phyloP scores from a whole-genome alignment of 1,140 invertebrate species.

The Diabrotica virgifera region DNA sequence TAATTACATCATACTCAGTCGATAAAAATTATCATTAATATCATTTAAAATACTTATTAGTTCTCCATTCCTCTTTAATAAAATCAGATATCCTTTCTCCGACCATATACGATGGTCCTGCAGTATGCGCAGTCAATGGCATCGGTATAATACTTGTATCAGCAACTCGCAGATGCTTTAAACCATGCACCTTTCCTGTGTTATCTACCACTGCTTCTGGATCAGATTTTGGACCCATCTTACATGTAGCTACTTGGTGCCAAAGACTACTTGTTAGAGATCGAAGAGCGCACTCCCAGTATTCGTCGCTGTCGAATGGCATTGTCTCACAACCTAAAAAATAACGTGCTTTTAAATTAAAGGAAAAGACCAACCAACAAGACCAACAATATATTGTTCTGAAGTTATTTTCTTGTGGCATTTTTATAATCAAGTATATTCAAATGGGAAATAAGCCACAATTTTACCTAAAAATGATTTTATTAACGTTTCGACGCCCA shows the following conservation, averaged over 20 bases:
- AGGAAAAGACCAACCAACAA: neutral
- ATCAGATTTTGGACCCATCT: conserved; percentile 58
- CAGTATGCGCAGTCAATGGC: conserved; percentile 69
- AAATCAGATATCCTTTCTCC: conserved; percentile 82
- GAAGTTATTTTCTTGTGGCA: too few species aligned
- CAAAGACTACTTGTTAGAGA: conserved; percentile 55
- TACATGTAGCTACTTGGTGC: conserved; percentile 59
- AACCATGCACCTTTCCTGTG: conserved; percentile 52
- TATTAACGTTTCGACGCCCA: too few species aligned
- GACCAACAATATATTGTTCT: too few species aligned
- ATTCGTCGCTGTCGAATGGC: conserved; percentile 60
- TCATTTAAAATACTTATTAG: too few species aligned
- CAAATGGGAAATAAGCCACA: too few species aligned
- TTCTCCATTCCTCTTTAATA: conserved; percentile 62
- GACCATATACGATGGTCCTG: conserved; percentile 77
- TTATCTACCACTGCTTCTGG: conserved; percentile 58
- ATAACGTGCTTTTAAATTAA: neutral
- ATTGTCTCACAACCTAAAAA: conserved; percentile 11
- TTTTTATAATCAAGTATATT: too few species aligned
- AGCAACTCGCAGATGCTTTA: conserved; percentile 62
- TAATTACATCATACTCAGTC: too few species aligned
- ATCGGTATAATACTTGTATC: conserved; percentile 75
- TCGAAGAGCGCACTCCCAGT: conserved; percentile 64
- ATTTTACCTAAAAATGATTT: too few species aligned
- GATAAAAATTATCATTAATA: too few species aligned